Percentiles rank a stretch among this genome's conserved stretches.
Conservation (phyloP, 2,888 invertebrate genomes). For the Zaprionus bogoriensis region DNA sequence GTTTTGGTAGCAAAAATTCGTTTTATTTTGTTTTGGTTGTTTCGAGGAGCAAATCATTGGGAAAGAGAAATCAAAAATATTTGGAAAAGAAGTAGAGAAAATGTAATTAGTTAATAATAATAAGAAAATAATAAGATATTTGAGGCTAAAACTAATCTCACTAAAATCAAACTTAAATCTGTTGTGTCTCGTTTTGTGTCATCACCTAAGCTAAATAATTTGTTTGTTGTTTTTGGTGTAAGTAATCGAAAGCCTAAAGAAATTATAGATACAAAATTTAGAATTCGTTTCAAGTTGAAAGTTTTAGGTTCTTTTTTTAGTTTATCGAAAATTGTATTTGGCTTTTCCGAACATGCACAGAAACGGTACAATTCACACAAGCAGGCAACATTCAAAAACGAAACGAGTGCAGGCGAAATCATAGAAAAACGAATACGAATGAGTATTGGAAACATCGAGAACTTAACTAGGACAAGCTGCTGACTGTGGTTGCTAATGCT, state of each 20-base stretch:
- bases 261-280: constrained; percentile 13
- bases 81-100: constrained; percentile 40
- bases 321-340: constrained; percentile 2
- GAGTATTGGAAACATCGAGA: constrained; percentile 19
- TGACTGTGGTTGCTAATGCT: constrained; percentile 43
- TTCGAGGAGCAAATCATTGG: constrained; percentile 32
- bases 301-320: constrained; percentile 3
- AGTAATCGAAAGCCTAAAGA: constrained; percentile 25
- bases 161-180: constrained; percentile 47
- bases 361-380: constrained; percentile 29
- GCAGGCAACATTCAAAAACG: constrained; percentile 50
- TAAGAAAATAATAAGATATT: constrained; percentile 34
- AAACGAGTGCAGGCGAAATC: constrained; percentile 39
- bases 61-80: constrained; percentile 44
- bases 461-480: constrained; percentile 35
- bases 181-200: constrained; percentile 1
- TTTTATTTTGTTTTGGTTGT: constrained; percentile 22
- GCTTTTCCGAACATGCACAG: constrained; percentile 32
- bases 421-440: background rate
- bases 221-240: background rate
- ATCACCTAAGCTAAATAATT: constrained; percentile 27
- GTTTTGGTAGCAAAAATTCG: constrained; percentile 14
- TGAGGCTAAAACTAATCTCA: constrained; percentile 25
- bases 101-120: constrained; percentile 60
- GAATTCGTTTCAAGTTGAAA: constrained; percentile 10